A percentile compares a stretch with the other conserved stretches of the same genome.
phyloP scores from a whole-genome alignment of 2,113 vertebrate genomes.

The Vanacampus margaritifer region DNA sequence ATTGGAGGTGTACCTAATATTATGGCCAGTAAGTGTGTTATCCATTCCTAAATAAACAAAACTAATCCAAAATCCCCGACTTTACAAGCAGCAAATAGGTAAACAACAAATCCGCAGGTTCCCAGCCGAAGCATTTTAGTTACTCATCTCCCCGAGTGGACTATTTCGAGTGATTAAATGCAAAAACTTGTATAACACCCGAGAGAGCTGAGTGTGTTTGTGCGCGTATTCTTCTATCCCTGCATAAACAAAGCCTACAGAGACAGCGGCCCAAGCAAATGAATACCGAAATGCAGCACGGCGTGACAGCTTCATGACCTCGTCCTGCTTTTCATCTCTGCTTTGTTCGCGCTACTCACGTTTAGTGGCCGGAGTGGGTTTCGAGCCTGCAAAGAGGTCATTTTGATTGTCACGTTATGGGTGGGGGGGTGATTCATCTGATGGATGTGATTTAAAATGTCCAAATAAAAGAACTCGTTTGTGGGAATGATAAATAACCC shows the following conservation, averaged over 20 bases:
- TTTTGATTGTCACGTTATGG: background rate
- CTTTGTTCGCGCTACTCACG: constrained; percentile 22
- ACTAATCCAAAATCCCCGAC: background rate
- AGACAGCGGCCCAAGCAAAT: constrained; percentile 26
- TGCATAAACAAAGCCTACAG: constrained; percentile 28
- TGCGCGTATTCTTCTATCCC: constrained; percentile 12
- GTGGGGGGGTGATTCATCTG: constrained; percentile 22
- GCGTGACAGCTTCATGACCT: constrained; percentile 40
- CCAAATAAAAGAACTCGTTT: constrained; percentile 27
- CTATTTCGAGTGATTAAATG: constrained; percentile 5
- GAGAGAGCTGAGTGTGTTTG: background rate
- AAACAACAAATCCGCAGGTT: background rate
- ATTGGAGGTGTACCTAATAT: too few relatives aligned
- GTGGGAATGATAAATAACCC: too few relatives aligned
- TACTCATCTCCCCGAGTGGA: background rate
- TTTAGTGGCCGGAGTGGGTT: constrained; percentile 15
- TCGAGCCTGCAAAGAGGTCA: background rate
- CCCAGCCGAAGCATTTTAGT: background rate
- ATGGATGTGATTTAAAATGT: constrained; percentile 31
- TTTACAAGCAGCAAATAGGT: background rate
- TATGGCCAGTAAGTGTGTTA: background rate
- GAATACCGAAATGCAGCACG: constrained; percentile 26
- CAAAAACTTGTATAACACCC: background rate
- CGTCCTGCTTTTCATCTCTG: constrained; percentile 48
- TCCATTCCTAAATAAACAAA: background rate